These are phyloP conservation scores for Sipha flava DNA, from an alignment of 1,140 invertebrate genomes.

Conservation along the genomic window DNA sequence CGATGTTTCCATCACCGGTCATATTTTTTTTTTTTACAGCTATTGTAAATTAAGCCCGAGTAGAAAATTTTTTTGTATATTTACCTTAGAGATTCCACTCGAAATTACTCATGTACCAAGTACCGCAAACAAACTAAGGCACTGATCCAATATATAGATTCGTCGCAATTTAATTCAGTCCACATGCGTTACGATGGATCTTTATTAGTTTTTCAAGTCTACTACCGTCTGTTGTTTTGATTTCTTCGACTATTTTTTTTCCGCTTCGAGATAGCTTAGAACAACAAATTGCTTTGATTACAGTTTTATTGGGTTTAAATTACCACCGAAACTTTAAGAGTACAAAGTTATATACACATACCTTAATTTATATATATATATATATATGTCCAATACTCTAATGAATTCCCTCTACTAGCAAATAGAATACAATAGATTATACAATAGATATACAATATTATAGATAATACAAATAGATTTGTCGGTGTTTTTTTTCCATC, in stretches of 20 bases:
- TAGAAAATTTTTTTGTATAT: no score
- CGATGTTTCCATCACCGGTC: no score
- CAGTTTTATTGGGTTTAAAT: conserved; percentile 1
- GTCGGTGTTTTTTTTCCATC: background rate
- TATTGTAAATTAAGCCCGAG: no score
- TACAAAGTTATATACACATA: background rate
- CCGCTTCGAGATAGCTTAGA: background rate
- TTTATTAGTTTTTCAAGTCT: conserved; percentile 11
- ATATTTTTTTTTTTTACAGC: no score
- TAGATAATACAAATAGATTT: no score
- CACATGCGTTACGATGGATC: background rate
- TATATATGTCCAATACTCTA: no score
- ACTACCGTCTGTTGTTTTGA: background rate
- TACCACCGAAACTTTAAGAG: background rate
- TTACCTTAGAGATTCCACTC: no score
- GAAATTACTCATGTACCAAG: background rate
- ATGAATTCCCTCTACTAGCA: background rate
- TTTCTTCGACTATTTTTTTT: background rate
- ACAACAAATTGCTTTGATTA: background rate
- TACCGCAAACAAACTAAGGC: background rate
- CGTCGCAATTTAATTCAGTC: conserved; percentile 9
- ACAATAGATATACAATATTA: no score
- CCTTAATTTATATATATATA: background rate
- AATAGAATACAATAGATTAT: background rate
- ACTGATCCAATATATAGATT: background rate